These are phyloP conservation scores for Phaedon cochleariae DNA, from an alignment of 2,888 invertebrate genomes.

Conservation along the genomic window DNA sequence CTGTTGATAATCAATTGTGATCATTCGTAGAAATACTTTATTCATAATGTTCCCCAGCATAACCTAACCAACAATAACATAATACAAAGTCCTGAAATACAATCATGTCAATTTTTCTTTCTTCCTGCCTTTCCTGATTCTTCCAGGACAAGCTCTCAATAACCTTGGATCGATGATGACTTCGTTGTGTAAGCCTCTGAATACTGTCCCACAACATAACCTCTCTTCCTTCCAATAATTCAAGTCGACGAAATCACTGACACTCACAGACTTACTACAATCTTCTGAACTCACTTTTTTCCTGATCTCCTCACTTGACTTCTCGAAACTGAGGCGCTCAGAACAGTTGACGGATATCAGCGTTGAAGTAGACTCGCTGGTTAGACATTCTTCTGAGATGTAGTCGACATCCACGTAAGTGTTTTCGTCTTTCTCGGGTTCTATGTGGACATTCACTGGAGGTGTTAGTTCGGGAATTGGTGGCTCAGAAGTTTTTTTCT, in stretches of 20 bases:
- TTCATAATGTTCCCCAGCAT: no score
- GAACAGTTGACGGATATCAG: background rate
- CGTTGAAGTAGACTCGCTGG: background rate
- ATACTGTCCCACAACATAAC: constrained; percentile 30
- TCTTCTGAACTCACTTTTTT: no score
- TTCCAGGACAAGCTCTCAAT: constrained; percentile 20
- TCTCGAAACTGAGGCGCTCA: background rate
- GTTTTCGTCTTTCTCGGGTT: background rate
- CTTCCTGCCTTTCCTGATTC: constrained; percentile 9
- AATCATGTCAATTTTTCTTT: background rate
- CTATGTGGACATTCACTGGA: background rate
- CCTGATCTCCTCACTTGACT: background rate
- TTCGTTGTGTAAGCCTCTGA: constrained; percentile 23
- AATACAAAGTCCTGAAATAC: no score
- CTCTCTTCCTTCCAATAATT: constrained; percentile 30
- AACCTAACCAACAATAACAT: no score
- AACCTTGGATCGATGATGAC: constrained; percentile 26
- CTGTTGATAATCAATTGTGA: no score
- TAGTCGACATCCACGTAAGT: constrained; percentile 9
- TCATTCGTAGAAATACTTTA: no score
- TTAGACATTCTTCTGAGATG: constrained; percentile 9
- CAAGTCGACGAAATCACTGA: constrained; percentile 31
- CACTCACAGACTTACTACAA: background rate
- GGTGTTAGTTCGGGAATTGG: background rate
- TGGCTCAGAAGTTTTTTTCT: constrained; percentile 10